Percentiles rank a stretch among this genome's conserved stretches.
Evolutionary conservation across 2,888 invertebrate genomes (phyloP).

Genomic region (Tortrix viridana): DNA sequence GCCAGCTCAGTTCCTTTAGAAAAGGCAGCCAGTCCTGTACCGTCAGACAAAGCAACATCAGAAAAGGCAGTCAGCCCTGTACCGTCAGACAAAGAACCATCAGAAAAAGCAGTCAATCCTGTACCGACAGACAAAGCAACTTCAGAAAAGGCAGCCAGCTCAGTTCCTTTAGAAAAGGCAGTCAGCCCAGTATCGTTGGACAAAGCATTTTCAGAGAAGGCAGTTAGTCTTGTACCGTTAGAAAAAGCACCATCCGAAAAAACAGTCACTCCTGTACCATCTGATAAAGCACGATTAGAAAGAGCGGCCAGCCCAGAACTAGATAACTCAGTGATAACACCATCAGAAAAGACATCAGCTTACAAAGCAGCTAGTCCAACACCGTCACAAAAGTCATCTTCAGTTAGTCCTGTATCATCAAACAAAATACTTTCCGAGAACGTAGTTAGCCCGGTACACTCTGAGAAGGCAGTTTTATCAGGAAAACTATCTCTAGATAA

Average conservation of each 20-base stretch:
- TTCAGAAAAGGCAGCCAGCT: slow-evolving; percentile 5
- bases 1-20: slow-evolving; percentile 13
- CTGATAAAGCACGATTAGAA: background rate
- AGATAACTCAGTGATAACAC: background rate
- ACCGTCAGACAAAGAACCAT: slow-evolving; percentile 10
- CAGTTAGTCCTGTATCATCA: slow-evolving; percentile 10
- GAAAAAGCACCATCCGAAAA: slow-evolving; percentile 8
- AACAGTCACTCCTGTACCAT: background rate
- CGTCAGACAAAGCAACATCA: background rate
- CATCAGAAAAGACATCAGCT: slow-evolving; percentile 17
- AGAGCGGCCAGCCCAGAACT: slow-evolving; percentile 15
- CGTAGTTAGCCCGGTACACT: slow-evolving; percentile 1
- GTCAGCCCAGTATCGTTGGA: slow-evolving; percentile 3
- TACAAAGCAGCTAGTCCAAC: slow-evolving; percentile 20
- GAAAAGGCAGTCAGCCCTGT: no score
- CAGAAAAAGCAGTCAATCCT: slow-evolving; percentile 30
- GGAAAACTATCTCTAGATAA: slow-evolving; percentile 2
- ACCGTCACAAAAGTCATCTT: slow-evolving; percentile 10
- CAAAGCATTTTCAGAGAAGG: background rate
- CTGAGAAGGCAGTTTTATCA: no score
- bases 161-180: background rate
- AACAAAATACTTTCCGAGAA: slow-evolving; percentile 34
- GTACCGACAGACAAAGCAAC: slow-evolving; percentile 6
- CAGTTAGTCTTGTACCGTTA: slow-evolving; percentile 2
- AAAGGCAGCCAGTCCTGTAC: slow-evolving; percentile 1